Evolutionary conservation across 2,113 vertebrate species (phyloP), one percentile per base, ranked within the genome.

Genomic region (Trochalopteron elliotii): DNA sequence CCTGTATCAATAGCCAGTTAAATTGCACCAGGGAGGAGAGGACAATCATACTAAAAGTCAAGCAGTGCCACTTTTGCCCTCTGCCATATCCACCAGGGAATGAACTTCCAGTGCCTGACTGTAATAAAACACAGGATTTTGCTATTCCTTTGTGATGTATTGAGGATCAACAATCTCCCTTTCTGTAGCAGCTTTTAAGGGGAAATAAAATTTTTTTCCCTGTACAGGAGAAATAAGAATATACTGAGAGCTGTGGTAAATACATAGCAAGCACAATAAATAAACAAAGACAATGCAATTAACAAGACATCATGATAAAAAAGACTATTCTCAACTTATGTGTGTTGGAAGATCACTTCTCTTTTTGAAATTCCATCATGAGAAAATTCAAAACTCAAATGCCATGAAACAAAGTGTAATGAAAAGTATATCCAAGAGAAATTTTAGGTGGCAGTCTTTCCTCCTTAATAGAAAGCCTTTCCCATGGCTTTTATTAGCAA

Each of bases 241-340:
- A 8, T 5, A 40, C 9, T 31, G 33, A 33, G 11, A 69, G 14
- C 20, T 33, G 16, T 19, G 23, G 18, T 35, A 80, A 79, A 57
- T 4, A n/a, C 4, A 53, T 1, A 44, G n/a, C 10, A 19, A 1
- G 2, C 2, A 47, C 1, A 39, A 35, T 25, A 69, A 86, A 59
- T 4, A 19, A 10, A 52, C 11, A 44, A 47, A 5, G 3, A 45
- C 56, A 64, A 70, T 2, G 3, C 1, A 44, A 27, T 64, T 40
- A 60, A 14, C 13, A 47, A 47, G 15, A 81, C 6, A 67, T 8
- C 17, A 12, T 1, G 1, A 23, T 50, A 60, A 17, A 67, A 67
- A 52, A 52, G 20, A 40, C 15, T 14, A 5, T 49, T 69, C 28
- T 19, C 27, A 55, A 44, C 4, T 35, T 53, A 6, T 0, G 3